Evolutionary conservation across 2,888 invertebrate genomes (phyloP), one percentile per base, ranked within the genome.

Genomic region (Tanytarsus gracilentus): DNA sequence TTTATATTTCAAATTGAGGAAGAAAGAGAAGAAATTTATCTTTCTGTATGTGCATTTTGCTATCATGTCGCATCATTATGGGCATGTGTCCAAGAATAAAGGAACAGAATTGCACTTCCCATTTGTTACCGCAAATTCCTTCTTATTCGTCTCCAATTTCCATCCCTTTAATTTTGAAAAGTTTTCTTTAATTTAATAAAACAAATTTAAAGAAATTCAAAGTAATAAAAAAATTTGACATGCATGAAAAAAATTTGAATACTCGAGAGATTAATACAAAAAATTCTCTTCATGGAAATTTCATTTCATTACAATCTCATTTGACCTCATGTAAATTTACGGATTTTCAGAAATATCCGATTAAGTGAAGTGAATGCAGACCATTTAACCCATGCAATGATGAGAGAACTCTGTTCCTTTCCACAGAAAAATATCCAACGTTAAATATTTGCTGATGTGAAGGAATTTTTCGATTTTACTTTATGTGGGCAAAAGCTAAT

Each of bases 401-500:
- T n/a, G n/a, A n/a, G n/a, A n/a, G n/a, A n/a, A n/a, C n/a, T n/a
- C n/a, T n/a, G n/a, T n/a, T n/a, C n/a, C n/a, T n/a, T 14, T 36
- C 4, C 36, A 36, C 14, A 36, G 14, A 6, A 36, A 36, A 21
- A 44, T 16, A 44, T 11, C n/a, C n/a, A 44, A 44, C 18, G 44
- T 44, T 56, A 33, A 56, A 56, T 56, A 56, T 56, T 56, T 56
- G 56, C 56, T 56, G 56, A 56, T 44, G n/a, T 18, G 44, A 23
- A 44, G 7, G 44, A 44, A 23, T 44, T 18, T 40, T 16, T 40
- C 36, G 16, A 36, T 36, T 36, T 36, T 14, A 14, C 36, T 16
- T n/a, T 36, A 14, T 7, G 4, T 36, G 36, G n/a, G 14, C 36
- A n/a, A n/a, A 36, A 14, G 14, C 7, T n/a, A 36, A 36, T 36